Evolutionary conservation across 2,113 vertebrate species (phyloP), one percentile per base, ranked within the genome.

Genomic region (Misgurnus anguillicaudatus): DNA sequence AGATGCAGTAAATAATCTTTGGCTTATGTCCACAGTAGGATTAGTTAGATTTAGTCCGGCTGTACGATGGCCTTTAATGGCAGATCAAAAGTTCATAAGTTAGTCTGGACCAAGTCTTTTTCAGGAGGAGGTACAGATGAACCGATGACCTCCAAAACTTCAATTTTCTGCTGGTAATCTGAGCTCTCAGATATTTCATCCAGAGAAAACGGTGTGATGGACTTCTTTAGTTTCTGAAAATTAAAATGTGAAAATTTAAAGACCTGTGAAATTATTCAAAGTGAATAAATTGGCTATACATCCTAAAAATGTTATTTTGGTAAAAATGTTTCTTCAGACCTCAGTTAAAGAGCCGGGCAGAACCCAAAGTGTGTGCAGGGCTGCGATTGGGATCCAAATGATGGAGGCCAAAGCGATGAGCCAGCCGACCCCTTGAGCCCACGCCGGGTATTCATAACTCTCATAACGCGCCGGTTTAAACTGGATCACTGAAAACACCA

Each of bases 371-470:
- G 92, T 94, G 85, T 94, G 92, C 73, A 90, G 2, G 0, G 87
- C 89, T 42, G 79, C 90, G n/a, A 92, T 41, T n/a, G 93, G 93
- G 41, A 94, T 93, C 92, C 93, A 94, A 80, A 93, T 89, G 64
- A 94, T 91, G 53, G 93, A 94, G 8, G 85, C 86, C 85, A 93
- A 6, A 36, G 91, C 88, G 1, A 94, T 90, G 57, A 91, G 7
- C 93, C 92, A 94, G 41, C 93, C 92, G 0, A 93, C 57, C 5
- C 91, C 90, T 77, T 94, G 91, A 85, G 90, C 92, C 93, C 93
- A 94, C 7, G 84, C 65, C 38, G 93, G 93, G 85, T 93, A 93
- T 16, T 90, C 80, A 0, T 93, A 90, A 66, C 68, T 36, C 71
- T 76, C 91, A 42, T 94, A 93, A n/a, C 86, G 89, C 0, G 90